These are phyloP conservation scores for Netelia fuscicornis DNA, from an alignment of 2,888 invertebrate species.

Conservation along the genomic window DNA sequence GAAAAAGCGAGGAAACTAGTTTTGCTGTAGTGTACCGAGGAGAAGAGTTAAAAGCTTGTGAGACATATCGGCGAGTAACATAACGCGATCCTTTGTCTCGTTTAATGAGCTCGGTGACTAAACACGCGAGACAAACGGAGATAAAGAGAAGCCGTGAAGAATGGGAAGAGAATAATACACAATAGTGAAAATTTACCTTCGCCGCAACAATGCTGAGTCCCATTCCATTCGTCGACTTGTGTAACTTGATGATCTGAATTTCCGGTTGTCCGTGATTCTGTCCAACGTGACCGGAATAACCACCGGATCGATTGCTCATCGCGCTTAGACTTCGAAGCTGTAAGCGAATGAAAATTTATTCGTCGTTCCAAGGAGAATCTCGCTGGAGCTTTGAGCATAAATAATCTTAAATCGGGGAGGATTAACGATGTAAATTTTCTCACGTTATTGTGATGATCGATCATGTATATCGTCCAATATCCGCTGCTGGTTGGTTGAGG, in stretches of 20 bases:
- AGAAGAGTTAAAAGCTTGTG: slow-evolving; percentile 35
- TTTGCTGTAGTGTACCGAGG: slow-evolving; percentile 30
- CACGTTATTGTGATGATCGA: slow-evolving; percentile 87
- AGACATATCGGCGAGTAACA: slow-evolving; percentile 43
- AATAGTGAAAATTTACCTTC: slow-evolving; percentile 87
- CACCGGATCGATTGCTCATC: slow-evolving; percentile 87
- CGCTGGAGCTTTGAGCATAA: neutral
- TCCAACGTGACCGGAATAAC: slow-evolving; percentile 80
- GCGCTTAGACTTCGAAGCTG: slow-evolving; percentile 89
- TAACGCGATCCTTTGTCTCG: slow-evolving; percentile 59
- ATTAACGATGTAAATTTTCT: slow-evolving; percentile 66
- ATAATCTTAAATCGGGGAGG: no score
- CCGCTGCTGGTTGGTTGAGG: slow-evolving; percentile 96
- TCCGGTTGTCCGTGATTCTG: slow-evolving; percentile 88
- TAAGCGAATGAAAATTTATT: slow-evolving; percentile 9
- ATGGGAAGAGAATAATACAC: slow-evolving; percentile 38
- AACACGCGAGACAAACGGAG: slow-evolving; percentile 22
- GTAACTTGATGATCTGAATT: slow-evolving; percentile 93
- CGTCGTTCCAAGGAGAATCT: slow-evolving; percentile 27
- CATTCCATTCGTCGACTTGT: slow-evolving; percentile 98
- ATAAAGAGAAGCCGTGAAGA: slow-evolving; percentile 10
- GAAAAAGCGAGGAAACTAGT: slow-evolving; percentile 66
- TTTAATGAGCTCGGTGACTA: slow-evolving; percentile 53
- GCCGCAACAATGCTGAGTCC: slow-evolving; percentile 99
- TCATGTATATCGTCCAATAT: slow-evolving; percentile 98